phyloP scores from a whole-genome alignment of 2,797 vertebrate species.

The Cyprinodon diabolis region DNA sequence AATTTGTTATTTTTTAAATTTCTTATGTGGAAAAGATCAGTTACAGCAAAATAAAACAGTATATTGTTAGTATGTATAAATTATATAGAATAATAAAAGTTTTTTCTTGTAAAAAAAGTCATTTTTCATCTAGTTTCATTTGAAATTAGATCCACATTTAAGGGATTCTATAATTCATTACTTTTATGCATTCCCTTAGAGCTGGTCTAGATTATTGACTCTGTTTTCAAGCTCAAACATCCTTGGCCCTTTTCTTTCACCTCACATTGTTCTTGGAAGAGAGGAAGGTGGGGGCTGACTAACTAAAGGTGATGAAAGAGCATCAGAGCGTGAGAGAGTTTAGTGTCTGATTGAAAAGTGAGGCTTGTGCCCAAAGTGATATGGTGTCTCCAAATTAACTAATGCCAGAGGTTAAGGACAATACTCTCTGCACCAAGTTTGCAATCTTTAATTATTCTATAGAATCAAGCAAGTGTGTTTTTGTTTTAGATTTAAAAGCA shows the following conservation, averaged over 20 bases:
- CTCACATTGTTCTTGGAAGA: conserved; percentile 27
- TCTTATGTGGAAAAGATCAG: background rate
- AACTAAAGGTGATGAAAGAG: conserved; percentile 65
- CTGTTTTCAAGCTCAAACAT: conserved; percentile 25
- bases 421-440: conserved; percentile 43
- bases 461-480: conserved; percentile 29
- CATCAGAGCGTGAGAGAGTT: conserved; percentile 53
- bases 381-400: conserved; percentile 52
- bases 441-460: conserved; percentile 16
- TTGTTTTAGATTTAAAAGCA: conserved; percentile 21
- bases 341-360: conserved; percentile 70
- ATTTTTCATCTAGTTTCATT: background rate
- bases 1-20: background rate
- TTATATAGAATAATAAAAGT: background rate
- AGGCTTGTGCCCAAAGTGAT: conserved; percentile 48
- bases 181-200: conserved; percentile 38
- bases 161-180: conserved; percentile 22
- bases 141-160: background rate
- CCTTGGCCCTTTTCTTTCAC: background rate
- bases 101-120: background rate
- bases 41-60: too few species aligned
- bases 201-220: conserved; percentile 54
- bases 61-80: too few species aligned
- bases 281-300: conserved; percentile 24
- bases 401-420: conserved; percentile 32